Evolutionary conservation across 2,113 vertebrate species (phyloP).

Genomic region (Crotalus horridus): DNA sequence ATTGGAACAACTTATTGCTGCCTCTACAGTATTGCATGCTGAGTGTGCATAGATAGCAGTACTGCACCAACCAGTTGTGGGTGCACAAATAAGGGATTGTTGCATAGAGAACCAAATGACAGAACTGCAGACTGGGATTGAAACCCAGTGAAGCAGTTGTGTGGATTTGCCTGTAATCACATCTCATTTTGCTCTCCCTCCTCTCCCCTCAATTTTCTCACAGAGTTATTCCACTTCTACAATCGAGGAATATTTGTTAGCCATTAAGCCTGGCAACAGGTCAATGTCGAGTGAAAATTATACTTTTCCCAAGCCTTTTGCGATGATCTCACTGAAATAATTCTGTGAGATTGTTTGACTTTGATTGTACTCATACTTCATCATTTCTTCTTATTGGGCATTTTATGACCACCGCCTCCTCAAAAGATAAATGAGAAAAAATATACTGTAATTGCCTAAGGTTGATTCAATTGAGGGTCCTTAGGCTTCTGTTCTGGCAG

Average conservation of each 20-base stretch:
- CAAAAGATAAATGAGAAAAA: not conserved
- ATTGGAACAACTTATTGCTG: not conserved
- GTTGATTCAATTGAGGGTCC: not conserved
- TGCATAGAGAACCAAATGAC: not conserved
- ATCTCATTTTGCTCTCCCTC: not conserved
- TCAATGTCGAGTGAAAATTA: not conserved
- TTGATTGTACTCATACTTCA: not conserved
- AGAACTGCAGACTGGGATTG: not conserved
- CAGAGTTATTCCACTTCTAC: not conserved
- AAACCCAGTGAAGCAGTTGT: not conserved
- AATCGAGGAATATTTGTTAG: not conserved
- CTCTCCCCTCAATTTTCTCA: not conserved
- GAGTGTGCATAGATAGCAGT: not conserved
- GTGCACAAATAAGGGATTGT: not conserved
- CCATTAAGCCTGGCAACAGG: not conserved
- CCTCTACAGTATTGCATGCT: not conserved
- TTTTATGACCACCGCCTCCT: not conserved
- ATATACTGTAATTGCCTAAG: not conserved
- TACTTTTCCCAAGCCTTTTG: not conserved
- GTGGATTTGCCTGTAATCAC: not conserved
- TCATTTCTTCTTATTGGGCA: not conserved
- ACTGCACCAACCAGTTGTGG: not conserved
- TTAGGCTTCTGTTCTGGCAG: not conserved
- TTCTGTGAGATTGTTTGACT: not conserved
- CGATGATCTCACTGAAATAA: not conserved